Evolutionary conservation across 2,888 invertebrate genomes (phyloP), one percentile per base, ranked within the genome.

Genomic region (Stenodema calcarata): DNA sequence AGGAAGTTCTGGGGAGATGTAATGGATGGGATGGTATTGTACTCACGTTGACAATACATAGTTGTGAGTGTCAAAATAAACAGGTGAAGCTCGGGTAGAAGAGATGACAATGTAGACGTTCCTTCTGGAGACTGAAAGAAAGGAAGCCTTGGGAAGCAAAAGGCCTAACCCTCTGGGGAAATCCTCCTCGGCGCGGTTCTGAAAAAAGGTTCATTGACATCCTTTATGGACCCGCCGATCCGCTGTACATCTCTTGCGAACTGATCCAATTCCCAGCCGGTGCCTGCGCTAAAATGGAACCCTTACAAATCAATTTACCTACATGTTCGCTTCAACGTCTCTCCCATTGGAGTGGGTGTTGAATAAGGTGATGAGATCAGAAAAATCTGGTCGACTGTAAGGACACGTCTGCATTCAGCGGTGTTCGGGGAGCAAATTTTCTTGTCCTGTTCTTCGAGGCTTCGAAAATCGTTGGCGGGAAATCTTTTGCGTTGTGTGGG

Each of bases 51-150:
- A 84, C 84, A 84, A 84, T 84, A 84, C 84, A 73, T 84, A 84
- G 84, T 84, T 84, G 84, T 84, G 84, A 84, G 54, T 84, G 84
- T 84, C 84, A 84, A 84, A 84, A 84, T 84, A 84, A 84, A 84
- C 84, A 84, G 84, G 84, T 84, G 84, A 44, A 47, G 69, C 47
- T 69, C 35, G 78, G 69, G 35, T 12, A 28, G 80, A 28, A 44
- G 82, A 84, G 84, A 84, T 84, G 84, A 84, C 84, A 84, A 84
- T 84, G 84, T 75, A 73, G 73, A 75, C 84, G 84, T 73, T 73
- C 30, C 84, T 84, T 42, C 27, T 27, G 27, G 44, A 23, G 70
- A 0, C 30, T 14, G 28, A 47, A 73, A 84, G 84, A 84, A 84
- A 35, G 73, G 73, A 84, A 73, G 44, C 84, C 84, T 73, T 42